Evolutionary conservation across 2,797 vertebrate species (phyloP), one percentile per base, ranked within the genome.

Genomic region (Notamacropus eugenii): DNA sequence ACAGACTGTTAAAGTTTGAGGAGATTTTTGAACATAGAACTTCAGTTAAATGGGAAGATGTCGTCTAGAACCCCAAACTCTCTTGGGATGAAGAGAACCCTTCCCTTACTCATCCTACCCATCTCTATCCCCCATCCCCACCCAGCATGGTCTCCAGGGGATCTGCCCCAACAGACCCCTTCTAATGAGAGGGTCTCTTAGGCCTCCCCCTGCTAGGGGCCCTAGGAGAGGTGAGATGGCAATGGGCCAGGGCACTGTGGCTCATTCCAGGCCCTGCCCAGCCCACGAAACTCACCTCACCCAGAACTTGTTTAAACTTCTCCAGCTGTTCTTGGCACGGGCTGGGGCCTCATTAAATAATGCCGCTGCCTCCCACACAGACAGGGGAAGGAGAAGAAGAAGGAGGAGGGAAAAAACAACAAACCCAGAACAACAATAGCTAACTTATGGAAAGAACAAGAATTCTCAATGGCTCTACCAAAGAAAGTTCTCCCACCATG

Each of bases 271-370:
- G 98, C 97, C 97, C 98, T 98, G 98, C 99, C 99, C 98, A 97
- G 97, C 98, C 98, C 98, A 99, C 98, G 99, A 99, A 99, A 99
- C 98, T 99, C 98, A 99, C 98, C 98, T 99, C 98, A 99, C 99
- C 99, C 98, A 98, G 98, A 98, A 99, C 99, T 98, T 99, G 99
- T 99, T 98, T 98, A 98, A 98, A 99, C 99, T 98, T 98, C 98
- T 99, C 99, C 98, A 98, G 98, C 97, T 98, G 98, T 98, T 98
- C 98, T 98, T 99, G 99, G 99, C 98, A 98, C 98, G 97, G 19
- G 95, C 59, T 97, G 97, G 95, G 98, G 98, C 98, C 98, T 99
- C 98, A 98, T 98, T 98, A 98, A 98, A 96, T 96, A 96, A 97
- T 98, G 99, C 98, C 99, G 98, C 98, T 95, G 95, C 99, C 98